A percentile compares a stretch with the other conserved stretches of the same genome.
phyloP scores from a whole-genome alignment of 2,888 invertebrate genomes.

The Pherbina coryleti region DNA sequence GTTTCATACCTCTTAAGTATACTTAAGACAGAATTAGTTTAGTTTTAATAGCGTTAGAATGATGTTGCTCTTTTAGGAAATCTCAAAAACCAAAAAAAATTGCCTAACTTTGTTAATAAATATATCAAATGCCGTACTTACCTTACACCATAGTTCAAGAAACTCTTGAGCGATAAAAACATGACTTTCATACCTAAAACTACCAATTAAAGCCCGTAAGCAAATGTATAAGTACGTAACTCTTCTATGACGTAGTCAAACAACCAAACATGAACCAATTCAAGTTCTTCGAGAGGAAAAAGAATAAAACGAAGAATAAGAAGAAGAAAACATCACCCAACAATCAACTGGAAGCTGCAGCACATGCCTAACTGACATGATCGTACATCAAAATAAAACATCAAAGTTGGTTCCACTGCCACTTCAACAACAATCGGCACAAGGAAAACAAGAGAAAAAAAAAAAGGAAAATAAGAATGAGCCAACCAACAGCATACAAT shows the following conservation, averaged over 20 bases:
- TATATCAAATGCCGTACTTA: not conserved
- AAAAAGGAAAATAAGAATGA: not conserved
- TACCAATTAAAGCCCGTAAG: too few species aligned
- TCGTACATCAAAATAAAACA: constrained; percentile 23
- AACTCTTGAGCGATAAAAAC: too few species aligned
- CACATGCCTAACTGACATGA: constrained; percentile 16
- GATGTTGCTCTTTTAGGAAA: too few species aligned
- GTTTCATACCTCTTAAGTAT: too few species aligned
- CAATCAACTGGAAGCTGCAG: not conserved
- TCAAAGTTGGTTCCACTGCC: not conserved
- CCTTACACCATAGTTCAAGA: not conserved
- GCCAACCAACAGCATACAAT: not conserved
- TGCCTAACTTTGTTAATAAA: too few species aligned
- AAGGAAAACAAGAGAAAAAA: not conserved
- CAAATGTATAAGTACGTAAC: too few species aligned
- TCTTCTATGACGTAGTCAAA: too few species aligned
- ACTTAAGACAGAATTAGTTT: too few species aligned
- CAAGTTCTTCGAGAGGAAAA: not conserved
- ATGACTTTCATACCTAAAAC: too few species aligned
- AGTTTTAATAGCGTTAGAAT: too few species aligned
- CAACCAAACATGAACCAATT: not conserved
- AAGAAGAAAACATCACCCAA: not conserved
- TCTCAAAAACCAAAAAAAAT: too few species aligned
- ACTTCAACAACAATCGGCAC: not conserved
- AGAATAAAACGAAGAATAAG: too few species aligned